Percentiles rank a stretch among this genome's conserved stretches.
Evolutionary conservation across 2,888 invertebrate species (phyloP).

Genomic region (Neria commutata): DNA sequence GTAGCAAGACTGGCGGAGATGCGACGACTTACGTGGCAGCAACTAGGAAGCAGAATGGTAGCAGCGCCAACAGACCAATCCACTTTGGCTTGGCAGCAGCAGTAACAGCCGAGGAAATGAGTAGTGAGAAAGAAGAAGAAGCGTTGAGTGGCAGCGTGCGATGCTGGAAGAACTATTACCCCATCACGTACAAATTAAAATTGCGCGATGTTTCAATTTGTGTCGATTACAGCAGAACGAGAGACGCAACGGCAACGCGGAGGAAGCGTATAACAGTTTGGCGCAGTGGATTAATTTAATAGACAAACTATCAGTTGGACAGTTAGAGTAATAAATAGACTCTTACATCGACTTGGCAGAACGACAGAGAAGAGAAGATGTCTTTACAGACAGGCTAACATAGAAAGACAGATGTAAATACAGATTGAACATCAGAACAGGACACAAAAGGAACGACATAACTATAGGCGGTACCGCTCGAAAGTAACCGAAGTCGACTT

Average conservation of each 20-base stretch:
- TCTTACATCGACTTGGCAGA: too few relatives aligned
- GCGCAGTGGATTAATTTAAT: background rate
- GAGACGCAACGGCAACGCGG: background rate
- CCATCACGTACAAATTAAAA: slow-evolving; percentile 58
- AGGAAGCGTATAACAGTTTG: background rate
- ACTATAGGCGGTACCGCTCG: too few relatives aligned
- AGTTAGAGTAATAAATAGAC: background rate
- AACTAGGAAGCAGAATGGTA: background rate
- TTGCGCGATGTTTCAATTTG: slow-evolving; percentile 57
- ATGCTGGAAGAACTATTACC: slow-evolving; percentile 42
- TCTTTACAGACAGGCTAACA: too few relatives aligned
- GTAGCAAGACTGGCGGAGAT: slow-evolving; percentile 33
- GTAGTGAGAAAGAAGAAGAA: background rate
- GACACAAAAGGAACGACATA: too few relatives aligned
- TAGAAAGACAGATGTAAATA: too few relatives aligned
- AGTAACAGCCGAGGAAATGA: background rate
- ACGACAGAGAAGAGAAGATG: too few relatives aligned
- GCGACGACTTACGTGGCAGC: slow-evolving; percentile 13
- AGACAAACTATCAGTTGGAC: background rate
- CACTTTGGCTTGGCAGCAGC: too few relatives aligned
- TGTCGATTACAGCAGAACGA: slow-evolving; percentile 33
- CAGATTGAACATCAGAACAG: too few relatives aligned
- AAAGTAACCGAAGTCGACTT: too few relatives aligned
- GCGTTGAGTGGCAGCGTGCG: background rate
- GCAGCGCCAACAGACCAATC: too few relatives aligned